Conservation (phyloP, 1,140 invertebrate species). For the Aphaenogaster ashmeadi region DNA sequence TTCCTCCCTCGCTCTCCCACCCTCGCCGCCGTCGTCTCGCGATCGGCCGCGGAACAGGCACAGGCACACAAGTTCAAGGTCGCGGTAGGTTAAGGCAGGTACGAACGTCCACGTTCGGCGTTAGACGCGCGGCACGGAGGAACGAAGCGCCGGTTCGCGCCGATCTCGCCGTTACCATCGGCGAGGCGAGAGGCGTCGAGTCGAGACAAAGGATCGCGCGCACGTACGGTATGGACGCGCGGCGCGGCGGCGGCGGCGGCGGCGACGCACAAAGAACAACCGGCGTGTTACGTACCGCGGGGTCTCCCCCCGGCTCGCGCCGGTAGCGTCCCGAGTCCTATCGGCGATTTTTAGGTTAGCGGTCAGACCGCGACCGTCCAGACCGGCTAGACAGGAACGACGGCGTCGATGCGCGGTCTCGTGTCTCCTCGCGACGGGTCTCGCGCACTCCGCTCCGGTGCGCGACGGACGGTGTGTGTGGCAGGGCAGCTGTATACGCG, state of each 20-base stretch:
- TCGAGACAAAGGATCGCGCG: constrained; percentile 28
- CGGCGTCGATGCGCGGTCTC: constrained; percentile 64
- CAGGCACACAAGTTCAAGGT: constrained; percentile 75
- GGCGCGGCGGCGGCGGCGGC: too few species aligned
- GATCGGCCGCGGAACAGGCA: constrained; percentile 61
- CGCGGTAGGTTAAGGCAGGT: constrained; percentile 32
- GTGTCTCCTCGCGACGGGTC: constrained; percentile 62
- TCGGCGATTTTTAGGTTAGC: constrained; percentile 62
- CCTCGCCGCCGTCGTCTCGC: constrained; percentile 33
- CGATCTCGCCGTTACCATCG: neutral
- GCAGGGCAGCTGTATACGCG: constrained; percentile 71
- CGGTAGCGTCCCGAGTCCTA: neutral
- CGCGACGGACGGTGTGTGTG: constrained; percentile 63
- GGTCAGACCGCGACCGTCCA: constrained; percentile 2
- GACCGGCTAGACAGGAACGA: constrained; percentile 36
- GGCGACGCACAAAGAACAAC: constrained; percentile 24
- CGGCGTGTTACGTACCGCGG: constrained; percentile 21
- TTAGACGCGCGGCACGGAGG: neutral
- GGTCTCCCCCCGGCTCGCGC: neutral
- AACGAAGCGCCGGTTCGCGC: neutral
- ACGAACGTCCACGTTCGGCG: neutral
- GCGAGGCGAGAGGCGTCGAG: constrained; percentile 7
- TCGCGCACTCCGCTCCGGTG: constrained; percentile 67
- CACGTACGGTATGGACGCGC: neutral
- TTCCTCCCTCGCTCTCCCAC: constrained; percentile 30